phyloP scores from a whole-genome alignment of 2,888 invertebrate genomes.

The Embidobia sp. region DNA sequence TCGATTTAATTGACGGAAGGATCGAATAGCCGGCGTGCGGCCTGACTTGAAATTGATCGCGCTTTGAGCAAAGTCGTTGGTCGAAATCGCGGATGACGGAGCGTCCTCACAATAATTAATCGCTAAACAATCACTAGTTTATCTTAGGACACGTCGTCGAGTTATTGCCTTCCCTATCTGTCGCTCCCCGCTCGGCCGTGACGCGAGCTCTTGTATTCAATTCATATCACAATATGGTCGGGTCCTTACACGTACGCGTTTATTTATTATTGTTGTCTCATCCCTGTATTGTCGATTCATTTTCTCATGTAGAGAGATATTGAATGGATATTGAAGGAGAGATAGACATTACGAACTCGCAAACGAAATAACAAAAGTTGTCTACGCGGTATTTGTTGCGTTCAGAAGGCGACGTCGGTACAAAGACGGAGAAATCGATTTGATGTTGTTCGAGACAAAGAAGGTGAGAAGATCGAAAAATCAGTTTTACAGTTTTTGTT shows the following conservation, averaged over 20 bases:
- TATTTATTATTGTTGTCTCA: slow-evolving; percentile 81
- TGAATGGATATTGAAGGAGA: not conserved
- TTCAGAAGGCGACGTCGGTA: slow-evolving; percentile 81
- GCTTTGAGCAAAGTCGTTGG: slow-evolving; percentile 49
- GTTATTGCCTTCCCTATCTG: slow-evolving; percentile 60
- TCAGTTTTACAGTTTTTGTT: slow-evolving; percentile 20
- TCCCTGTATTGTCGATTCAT: slow-evolving; percentile 82
- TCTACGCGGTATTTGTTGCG: slow-evolving; percentile 67
- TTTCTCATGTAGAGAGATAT: slow-evolving; percentile 38
- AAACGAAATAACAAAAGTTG: slow-evolving; percentile 56
- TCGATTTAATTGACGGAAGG: not conserved
- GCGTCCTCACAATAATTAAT: slow-evolving; percentile 16
- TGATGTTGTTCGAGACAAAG: slow-evolving; percentile 39
- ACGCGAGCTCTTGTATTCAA: slow-evolving; percentile 62
- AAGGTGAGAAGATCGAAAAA: slow-evolving; percentile 58
- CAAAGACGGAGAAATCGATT: slow-evolving; percentile 78
- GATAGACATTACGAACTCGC: slow-evolving; percentile 30
- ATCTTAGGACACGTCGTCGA: slow-evolving; percentile 45
- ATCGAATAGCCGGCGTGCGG: too few species aligned
- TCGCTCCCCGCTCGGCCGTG: slow-evolving; percentile 55
- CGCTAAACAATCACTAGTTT: slow-evolving; percentile 49
- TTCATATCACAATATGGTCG: slow-evolving; percentile 79
- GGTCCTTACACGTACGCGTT: slow-evolving; percentile 75
- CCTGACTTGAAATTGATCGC: slow-evolving; percentile 53
- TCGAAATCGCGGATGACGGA: too few species aligned